Conservation (phyloP, 2,797 vertebrate species). For the Momotus momota region DNA sequence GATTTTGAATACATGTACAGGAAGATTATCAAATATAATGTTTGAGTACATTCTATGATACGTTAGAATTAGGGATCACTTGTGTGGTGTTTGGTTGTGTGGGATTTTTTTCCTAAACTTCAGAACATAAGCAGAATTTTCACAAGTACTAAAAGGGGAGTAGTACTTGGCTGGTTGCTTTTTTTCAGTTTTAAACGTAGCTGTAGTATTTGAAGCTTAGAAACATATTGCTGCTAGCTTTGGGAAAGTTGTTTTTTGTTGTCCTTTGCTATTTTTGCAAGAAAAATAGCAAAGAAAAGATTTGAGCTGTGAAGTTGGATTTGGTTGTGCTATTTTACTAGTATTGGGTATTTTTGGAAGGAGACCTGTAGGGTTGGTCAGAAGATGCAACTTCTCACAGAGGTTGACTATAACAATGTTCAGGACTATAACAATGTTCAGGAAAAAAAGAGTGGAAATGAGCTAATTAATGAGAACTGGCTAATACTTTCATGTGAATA, state of each 20-base stretch:
- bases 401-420: background rate
- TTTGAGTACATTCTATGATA: background rate
- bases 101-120: background rate
- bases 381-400: background rate
- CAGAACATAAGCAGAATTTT: background rate
- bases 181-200: background rate
- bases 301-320: background rate
- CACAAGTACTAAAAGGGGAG: background rate
- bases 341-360: background rate
- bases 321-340: background rate
- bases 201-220: background rate
- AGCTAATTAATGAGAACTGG: background rate
- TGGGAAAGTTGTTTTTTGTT: background rate
- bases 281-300: background rate
- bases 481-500: background rate
- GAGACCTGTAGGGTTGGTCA: background rate
- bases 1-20: background rate
- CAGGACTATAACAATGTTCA: too few species aligned
- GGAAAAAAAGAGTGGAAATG: background rate
- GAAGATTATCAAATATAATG: rapidly evolving
- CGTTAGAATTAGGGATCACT: background rate
- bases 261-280: too few species aligned
- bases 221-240: background rate
- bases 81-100: background rate
- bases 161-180: background rate